A percentile compares a stretch with the other conserved stretches of the same genome.
Evolutionary conservation across 1,140 invertebrate genomes (phyloP).

Genomic region (Drosophila lacteicornis): DNA sequence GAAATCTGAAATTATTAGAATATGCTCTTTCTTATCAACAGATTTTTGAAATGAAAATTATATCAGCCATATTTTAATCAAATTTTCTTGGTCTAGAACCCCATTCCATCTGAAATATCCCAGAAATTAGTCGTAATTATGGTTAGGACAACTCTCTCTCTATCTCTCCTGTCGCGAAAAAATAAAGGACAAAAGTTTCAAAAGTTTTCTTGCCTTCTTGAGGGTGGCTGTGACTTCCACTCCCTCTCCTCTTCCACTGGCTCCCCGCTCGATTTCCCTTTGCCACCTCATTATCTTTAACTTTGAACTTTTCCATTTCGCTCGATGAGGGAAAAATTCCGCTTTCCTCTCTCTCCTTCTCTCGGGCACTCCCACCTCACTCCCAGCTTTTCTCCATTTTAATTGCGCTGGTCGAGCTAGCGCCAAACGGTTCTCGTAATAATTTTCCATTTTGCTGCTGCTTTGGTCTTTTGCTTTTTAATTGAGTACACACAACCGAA

Average conservation of each 20-base stretch:
- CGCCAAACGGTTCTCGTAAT: slow-evolving; percentile 75
- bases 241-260: not conserved
- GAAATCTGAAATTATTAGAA: no score
- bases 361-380: not conserved
- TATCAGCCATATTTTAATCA: not conserved
- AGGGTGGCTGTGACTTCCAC: slow-evolving; percentile 1
- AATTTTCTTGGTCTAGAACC: not conserved
- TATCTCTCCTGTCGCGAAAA: not conserved
- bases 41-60: not conserved
- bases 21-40: no score
- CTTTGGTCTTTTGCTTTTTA: slow-evolving; percentile 75
- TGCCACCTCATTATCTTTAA: slow-evolving; percentile 59
- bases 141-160: slow-evolving; percentile 23
- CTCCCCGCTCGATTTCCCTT: slow-evolving; percentile 9
- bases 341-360: not conserved
- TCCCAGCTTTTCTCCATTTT: slow-evolving; percentile 50
- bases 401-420: slow-evolving; percentile 66
- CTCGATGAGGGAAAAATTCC: slow-evolving; percentile 43
- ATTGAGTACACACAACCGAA: slow-evolving; percentile 73
- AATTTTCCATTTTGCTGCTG: slow-evolving; percentile 73
- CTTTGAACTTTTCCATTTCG: slow-evolving; percentile 53
- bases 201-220: slow-evolving; percentile 37
- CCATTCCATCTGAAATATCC: not conserved
- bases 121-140: slow-evolving; percentile 38
- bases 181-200: slow-evolving; percentile 37